Evolutionary conservation across 2,113 vertebrate genomes (phyloP), one percentile per base, ranked within the genome.

Genomic region (Syngnathoides biaculeatus): DNA sequence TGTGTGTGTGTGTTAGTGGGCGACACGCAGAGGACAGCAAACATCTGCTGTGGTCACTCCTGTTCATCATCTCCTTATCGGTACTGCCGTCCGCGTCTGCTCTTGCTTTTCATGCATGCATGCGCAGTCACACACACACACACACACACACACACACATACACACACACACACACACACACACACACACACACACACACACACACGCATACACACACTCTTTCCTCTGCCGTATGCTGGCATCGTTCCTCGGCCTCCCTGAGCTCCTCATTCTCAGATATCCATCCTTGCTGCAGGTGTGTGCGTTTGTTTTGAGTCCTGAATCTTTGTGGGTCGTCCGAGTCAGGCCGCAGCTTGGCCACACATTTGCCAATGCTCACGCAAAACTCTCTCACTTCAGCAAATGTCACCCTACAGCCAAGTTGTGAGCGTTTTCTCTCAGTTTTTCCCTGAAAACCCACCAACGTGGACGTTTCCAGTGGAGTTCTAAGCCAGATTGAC

Each of bases 401-500:
- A 58, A 7, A 67, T 60, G 42, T 66, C 40, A 38, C 50, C 43
- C 20, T 64, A 63, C 73, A 65, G 71, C 65, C 70, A 77, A 84
- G 73, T 80, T 83, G 75, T 48, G 65, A 42, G 53, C 67, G 58
- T 70, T 80, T 80, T 73, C 55, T 50, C 13, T 12, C 2, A 12
- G 1, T 42, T 1, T 9, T 10, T 45, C 12, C 2, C 10, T 39
- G 5, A 8, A 13, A 73, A 84, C 83, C 70, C 22, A 71, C 65
- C 69, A 67, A 67, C 55, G 77, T 77, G 73, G 69, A 69, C 53
- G 59, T 59, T 75, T 86, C 74, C 77, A 83, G 83, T 78, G 79
- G 73, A 87, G 84, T 86, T 79, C 87, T 87, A 86, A 89, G 77
- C 75, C 78, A 86, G 86, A 89, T 81, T 87, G 86, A 88, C 86